Conservation (phyloP, 1,140 invertebrate species). For the Drosophila willistoni region DNA sequence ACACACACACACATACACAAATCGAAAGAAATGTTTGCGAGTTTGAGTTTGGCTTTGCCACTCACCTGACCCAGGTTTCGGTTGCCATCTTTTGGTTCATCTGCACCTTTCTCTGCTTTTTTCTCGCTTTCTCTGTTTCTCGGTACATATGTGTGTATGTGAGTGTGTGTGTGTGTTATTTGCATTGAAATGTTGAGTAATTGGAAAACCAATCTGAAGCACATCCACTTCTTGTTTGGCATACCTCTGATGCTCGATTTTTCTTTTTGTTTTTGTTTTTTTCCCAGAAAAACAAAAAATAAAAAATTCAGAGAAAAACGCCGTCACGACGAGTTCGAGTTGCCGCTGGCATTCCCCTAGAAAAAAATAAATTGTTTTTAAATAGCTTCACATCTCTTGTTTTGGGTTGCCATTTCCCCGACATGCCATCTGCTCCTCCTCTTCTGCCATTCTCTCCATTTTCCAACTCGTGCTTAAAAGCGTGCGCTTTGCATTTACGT, state of each 20-base stretch:
- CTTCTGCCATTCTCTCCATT: neutral
- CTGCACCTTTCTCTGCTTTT: neutral
- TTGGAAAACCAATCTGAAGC: constrained; percentile 80
- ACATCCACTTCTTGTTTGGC: constrained; percentile 78
- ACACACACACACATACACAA: constrained; percentile 25
- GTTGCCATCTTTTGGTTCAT: constrained; percentile 5
- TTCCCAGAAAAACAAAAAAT: constrained; percentile 42
- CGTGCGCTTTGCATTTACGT: constrained; percentile 27
- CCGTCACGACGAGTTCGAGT: constrained; percentile 34
- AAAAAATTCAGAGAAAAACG: constrained; percentile 22
- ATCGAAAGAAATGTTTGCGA: constrained; percentile 21
- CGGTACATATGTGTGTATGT: constrained; percentile 34
- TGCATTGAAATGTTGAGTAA: constrained; percentile 80
- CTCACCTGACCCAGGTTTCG: constrained; percentile 9
- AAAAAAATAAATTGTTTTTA: constrained; percentile 80
- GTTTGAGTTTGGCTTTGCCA: constrained; percentile 16
- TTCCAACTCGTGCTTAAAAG: neutral
- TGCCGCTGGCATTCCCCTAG: constrained; percentile 34
- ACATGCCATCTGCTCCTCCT: neutral
- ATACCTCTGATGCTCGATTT: constrained; percentile 62
- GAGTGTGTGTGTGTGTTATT: constrained; percentile 54
- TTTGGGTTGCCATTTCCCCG: constrained; percentile 8
- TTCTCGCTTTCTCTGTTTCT: neutral
- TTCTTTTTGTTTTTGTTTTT: constrained; percentile 30
- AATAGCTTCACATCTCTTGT: constrained; percentile 67